Percentiles rank a stretch among this genome's conserved stretches.
phyloP scores from a whole-genome alignment of 2,888 invertebrate species.

The Eristalinus aeneus region DNA sequence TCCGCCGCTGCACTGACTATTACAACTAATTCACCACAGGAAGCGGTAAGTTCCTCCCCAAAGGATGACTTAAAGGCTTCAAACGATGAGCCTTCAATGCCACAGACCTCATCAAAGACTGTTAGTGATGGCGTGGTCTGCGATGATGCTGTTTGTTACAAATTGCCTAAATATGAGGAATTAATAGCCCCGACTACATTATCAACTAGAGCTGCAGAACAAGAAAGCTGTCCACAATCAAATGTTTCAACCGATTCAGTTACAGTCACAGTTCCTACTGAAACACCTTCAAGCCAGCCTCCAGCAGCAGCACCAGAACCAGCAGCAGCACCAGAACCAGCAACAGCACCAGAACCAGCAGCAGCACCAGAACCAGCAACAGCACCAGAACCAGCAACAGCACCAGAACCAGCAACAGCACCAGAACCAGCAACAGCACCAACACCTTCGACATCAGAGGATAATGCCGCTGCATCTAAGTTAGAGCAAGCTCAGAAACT shows the following conservation, averaged over 20 bases:
- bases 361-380: too few relatives aligned
- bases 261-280: conserved; percentile 7
- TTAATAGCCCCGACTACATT: neutral
- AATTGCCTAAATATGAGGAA: neutral
- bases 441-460: neutral
- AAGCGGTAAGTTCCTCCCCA: neutral
- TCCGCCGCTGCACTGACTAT: neutral
- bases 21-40: neutral
- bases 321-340: neutral
- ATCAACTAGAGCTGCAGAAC: neutral
- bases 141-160: neutral
- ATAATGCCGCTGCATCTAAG: neutral
- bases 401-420: too few relatives aligned
- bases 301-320: neutral
- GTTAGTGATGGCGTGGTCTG: neutral
- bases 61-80: neutral
- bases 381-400: neutral
- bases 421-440: neutral
- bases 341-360: neutral
- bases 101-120: conserved; percentile 72
- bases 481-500: conserved; percentile 85
- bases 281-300: neutral
- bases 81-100: neutral
- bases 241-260: neutral
- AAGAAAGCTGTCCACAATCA: conserved; percentile 2